Percentiles rank a stretch among this genome's conserved stretches.
Evolutionary conservation across 2,888 invertebrate genomes (phyloP).

Genomic region (Drosophila picticornis): DNA sequence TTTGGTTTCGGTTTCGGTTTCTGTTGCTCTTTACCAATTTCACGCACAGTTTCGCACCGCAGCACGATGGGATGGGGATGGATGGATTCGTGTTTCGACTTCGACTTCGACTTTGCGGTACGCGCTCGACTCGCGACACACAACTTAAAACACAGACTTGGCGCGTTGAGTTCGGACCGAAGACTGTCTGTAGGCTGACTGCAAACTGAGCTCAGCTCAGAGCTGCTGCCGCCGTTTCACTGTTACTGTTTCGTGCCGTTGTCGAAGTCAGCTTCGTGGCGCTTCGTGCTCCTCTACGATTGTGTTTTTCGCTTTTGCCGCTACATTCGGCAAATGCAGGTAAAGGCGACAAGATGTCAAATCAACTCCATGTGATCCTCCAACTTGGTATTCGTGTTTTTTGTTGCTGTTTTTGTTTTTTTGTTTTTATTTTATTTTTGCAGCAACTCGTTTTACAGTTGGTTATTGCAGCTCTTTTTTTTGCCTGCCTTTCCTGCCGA

Average conservation of each 20-base stretch:
- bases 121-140: slow-evolving; percentile 13
- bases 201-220: slow-evolving; percentile 25
- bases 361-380: slow-evolving; percentile 60
- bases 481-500: slow-evolving; percentile 37
- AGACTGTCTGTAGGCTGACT: slow-evolving; percentile 58
- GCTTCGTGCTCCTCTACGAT: slow-evolving; percentile 10
- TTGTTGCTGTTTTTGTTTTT: neutral
- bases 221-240: neutral
- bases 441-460: slow-evolving; percentile 68
- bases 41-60: slow-evolving; percentile 69
- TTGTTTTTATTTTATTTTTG: slow-evolving; percentile 3
- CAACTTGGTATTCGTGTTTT: slow-evolving; percentile 21
- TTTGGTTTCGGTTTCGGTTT: slow-evolving; percentile 42
- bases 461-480: slow-evolving; percentile 12
- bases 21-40: slow-evolving; percentile 69
- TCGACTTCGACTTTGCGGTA: slow-evolving; percentile 27
- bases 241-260: slow-evolving; percentile 28
- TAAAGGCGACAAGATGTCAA: slow-evolving; percentile 77
- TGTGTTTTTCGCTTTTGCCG: slow-evolving; percentile 22
- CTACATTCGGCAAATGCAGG: slow-evolving; percentile 38
- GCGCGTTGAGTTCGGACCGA: slow-evolving; percentile 65
- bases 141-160: slow-evolving; percentile 45
- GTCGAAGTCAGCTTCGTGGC: slow-evolving; percentile 12
- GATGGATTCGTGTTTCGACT: slow-evolving; percentile 18
- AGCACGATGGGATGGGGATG: slow-evolving; percentile 8